Base-by-base conservation (phyloP, 1,140 invertebrate species). In the Diabrotica undecimpunctata region DNA sequence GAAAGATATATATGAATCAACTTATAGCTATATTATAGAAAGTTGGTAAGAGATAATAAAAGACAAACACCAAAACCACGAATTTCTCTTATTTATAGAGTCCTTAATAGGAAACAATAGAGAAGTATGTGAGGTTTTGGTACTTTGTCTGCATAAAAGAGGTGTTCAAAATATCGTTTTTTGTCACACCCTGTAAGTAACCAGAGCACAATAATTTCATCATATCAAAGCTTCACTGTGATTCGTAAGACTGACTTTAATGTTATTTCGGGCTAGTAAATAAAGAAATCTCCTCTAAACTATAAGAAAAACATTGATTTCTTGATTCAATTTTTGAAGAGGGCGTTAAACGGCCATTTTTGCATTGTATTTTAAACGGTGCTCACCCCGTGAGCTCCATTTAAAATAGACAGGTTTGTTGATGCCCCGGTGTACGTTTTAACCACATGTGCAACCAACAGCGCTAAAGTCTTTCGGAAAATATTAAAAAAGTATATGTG, bases 151-250 rank as follows among this genome's bases (percentile, higher is more conserved):
- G 25, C 25, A 25, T 25, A 25, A n/a, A n/a, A 25, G 25, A 25
- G 46, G 54, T 9, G 54, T 55, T 25, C 13, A 55, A 50, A 55
- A 35, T 55, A 55, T 55, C 54, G 54, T 60, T 60, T 50, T 60
- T 60, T 60, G 58, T 60, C 61, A 35, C 36, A 62, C 61, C 61
- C 61, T 62, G 61, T 62, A 62, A 13, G 14, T 62, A 62, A 62
- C 65, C 77, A 70, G 72, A 78, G 78, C 78, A 79, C 78, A 79
- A 79, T 79, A 79, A 79, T 78, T 77, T 78, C 74, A 78, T 78
- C 78, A 78, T 79, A 79, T 79, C 78, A 79, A 79, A 79, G 77
- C 76, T 78, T 79, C 71, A 78, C 78, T 79, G 78, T 79, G 78
- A 79, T 79, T 78, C 73, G 73, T 70, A 79, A 79, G 78, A 79